Conservation (phyloP, 2,797 vertebrate species). For the Scolopax rusticola region DNA sequence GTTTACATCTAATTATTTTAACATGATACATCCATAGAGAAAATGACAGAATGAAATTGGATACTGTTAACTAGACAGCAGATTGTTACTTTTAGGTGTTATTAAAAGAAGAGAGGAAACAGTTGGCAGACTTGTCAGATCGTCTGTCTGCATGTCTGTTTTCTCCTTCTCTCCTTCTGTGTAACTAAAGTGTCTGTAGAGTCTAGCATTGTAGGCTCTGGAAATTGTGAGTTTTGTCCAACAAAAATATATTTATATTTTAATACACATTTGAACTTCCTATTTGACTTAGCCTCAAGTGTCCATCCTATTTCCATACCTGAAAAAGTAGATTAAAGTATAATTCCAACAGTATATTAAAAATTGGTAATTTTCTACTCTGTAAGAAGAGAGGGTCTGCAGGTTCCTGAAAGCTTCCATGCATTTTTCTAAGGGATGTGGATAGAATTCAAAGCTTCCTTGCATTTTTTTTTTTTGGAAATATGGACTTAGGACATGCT, state of each 20-base stretch:
- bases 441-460: background rate
- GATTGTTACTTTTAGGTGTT: conserved; percentile 54
- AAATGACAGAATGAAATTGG: background rate
- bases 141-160: conserved; percentile 37
- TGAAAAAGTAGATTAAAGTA: background rate
- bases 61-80: conserved; percentile 27
- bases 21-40: background rate
- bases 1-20: conserved; percentile 20
- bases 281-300: background rate
- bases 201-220: background rate
- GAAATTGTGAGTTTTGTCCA: background rate
- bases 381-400: background rate
- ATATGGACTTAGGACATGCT: background rate
- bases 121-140: conserved; percentile 38
- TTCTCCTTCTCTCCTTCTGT: conserved; percentile 37
- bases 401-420: background rate
- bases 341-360: background rate
- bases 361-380: background rate
- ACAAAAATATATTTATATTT: background rate
- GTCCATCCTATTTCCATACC: background rate
- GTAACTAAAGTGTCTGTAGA: background rate
- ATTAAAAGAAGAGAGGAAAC: conserved; percentile 42
- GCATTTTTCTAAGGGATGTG: background rate
- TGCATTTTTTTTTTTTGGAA: background rate
- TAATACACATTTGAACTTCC: background rate